Evolutionary conservation across 2,113 vertebrate genomes (phyloP), one percentile per base, ranked within the genome.

Genomic region (Phoenicopterus ruber): DNA sequence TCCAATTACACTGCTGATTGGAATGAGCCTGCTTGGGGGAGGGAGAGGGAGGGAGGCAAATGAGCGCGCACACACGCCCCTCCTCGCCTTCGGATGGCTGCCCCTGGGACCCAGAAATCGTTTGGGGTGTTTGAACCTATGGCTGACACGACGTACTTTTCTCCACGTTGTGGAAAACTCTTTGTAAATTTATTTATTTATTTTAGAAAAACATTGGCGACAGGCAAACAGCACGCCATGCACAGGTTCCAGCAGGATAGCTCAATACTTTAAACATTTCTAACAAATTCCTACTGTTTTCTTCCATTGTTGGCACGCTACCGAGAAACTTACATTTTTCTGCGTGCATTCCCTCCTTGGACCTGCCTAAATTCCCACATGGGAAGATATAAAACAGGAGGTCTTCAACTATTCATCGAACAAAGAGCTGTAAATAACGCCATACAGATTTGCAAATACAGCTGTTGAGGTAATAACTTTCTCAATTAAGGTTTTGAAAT

Each of bases 1-100:
- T 98, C 97, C 98, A 98, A 97, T 98, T 98, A 98, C 97, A 97
- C 93, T 98, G 96, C 93, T 96, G 97, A 98, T 94, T 97, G 97
- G 97, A 98, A 98, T 98, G 96, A 98, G 96, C 93, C 95, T 95
- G 93, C 88, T 94, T 91, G 79, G 95, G 82, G 92, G 89, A 96
- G 71, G 90, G 80, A 85, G 61, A 59, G 70, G 57, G 71, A 83
- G 55, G 63, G 82, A 91, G 71, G 72, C 80, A 88, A 92, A 82
- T 3, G 74, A 93, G 69, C 14, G 28, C 44, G 52, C 69, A 59
- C 78, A 90, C 83, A 91, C 61, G 4, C 95, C 96, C 91, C 73
- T 95, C 76, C 74, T 93, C 1, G 78, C 84, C 95, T 90, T 82
- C 65, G 17, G 55, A 95, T 14, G 61, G 92, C 78, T 86, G 38